Conservation (phyloP, 2,888 invertebrate genomes). For the Ormyrus pomaceus region DNA sequence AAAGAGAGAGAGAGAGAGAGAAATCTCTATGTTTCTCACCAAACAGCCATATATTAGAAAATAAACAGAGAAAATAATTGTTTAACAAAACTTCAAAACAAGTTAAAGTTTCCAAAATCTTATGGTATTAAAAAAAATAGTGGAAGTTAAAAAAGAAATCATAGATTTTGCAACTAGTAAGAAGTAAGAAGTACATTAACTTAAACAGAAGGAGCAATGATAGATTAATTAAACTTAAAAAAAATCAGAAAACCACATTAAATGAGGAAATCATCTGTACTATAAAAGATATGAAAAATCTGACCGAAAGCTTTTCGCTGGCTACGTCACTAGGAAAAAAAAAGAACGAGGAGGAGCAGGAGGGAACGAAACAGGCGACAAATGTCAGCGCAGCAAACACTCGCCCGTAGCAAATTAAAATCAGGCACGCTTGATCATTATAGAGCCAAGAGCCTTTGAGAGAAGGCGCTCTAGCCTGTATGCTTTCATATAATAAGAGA, state of each 20-base stretch:
- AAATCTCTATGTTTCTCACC: no score
- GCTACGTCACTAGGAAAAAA: background rate
- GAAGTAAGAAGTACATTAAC: no score
- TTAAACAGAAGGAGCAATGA: no score
- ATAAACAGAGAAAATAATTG: no score
- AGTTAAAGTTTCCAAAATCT: no score
- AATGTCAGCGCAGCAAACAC: constrained; percentile 53
- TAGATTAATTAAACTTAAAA: no score
- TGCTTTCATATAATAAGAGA: no score
- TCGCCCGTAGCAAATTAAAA: constrained; percentile 56
- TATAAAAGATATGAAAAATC: constrained; percentile 12
- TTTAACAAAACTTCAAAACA: no score
- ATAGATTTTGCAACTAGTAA: no score
- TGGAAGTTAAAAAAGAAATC: no score
- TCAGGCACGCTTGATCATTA: constrained; percentile 50
- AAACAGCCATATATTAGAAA: no score
- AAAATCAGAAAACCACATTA: constrained; percentile 1
- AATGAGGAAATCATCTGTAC: constrained; percentile 30
- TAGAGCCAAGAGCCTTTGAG: constrained; percentile 44
- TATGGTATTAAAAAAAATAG: no score
- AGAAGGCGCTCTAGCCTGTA: constrained; percentile 13
- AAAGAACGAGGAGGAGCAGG: background rate
- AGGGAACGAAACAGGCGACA: constrained; percentile 45
- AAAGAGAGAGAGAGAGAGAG: constrained; percentile 3
- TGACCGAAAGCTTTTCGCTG: constrained; percentile 29